phyloP scores from a whole-genome alignment of 2,113 vertebrate genomes.

The Chaenocephalus aceratus region DNA sequence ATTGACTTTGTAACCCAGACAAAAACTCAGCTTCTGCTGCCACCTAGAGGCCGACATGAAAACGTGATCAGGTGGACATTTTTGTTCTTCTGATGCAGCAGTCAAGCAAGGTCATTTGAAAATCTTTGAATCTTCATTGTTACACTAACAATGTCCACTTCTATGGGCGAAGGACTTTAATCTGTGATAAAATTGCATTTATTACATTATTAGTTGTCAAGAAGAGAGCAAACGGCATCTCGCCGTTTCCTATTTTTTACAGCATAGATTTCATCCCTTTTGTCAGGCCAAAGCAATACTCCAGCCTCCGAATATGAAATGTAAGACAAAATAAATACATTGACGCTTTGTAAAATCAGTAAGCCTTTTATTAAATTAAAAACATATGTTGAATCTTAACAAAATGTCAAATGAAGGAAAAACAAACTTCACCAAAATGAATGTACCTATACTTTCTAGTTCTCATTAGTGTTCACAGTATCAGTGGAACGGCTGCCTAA shows the following conservation, averaged over 20 bases:
- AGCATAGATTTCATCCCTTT: not conserved
- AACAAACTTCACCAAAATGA: slow-evolving; percentile 66
- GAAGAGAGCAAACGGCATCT: too few species aligned
- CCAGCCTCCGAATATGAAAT: not conserved
- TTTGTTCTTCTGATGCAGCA: slow-evolving; percentile 12
- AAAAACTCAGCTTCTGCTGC: slow-evolving; percentile 18
- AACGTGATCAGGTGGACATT: not conserved
- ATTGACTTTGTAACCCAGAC: not conserved
- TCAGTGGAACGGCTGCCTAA: slow-evolving; percentile 74
- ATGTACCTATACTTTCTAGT: slow-evolving; percentile 77
- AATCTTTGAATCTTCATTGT: not conserved
- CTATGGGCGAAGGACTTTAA: not conserved
- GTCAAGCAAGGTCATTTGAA: slow-evolving; percentile 34
- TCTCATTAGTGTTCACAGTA: slow-evolving; percentile 84
- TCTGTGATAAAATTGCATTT: not conserved
- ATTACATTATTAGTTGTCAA: not conserved
- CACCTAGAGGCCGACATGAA: slow-evolving; percentile 27
- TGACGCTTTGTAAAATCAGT: slow-evolving; percentile 76
- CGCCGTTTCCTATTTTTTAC: too few species aligned
- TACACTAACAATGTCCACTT: not conserved
- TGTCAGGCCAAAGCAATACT: not conserved
- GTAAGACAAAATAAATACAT: not conserved
- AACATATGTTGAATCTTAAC: slow-evolving; percentile 73
- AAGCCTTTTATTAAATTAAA: slow-evolving; percentile 85
- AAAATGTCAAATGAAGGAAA: slow-evolving; percentile 71